Conservation (phyloP, 2,113 vertebrate genomes). For the Spheniscus mendiculus region DNA sequence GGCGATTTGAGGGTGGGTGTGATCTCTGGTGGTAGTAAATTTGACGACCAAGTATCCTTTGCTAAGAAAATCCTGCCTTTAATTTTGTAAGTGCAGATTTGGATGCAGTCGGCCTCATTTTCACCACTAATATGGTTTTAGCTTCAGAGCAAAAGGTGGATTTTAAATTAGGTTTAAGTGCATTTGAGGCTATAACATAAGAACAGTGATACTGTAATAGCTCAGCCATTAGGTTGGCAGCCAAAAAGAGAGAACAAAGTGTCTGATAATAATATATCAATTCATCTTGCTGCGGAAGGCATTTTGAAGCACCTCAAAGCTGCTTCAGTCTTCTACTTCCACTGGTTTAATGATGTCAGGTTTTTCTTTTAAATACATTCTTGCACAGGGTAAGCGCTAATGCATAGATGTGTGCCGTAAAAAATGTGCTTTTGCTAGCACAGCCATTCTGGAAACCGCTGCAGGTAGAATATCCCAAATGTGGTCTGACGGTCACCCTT, state of each 20-base stretch:
- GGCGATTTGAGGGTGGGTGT: not conserved
- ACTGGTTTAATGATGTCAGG: not conserved
- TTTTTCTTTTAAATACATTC: not conserved
- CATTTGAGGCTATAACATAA: slow-evolving; percentile 9
- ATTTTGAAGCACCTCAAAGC: not conserved
- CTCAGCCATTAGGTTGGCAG: slow-evolving; percentile 1
- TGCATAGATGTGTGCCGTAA: not conserved
- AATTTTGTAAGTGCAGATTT: slow-evolving; percentile 38
- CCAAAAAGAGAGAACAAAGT: slow-evolving; percentile 12
- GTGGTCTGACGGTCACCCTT: not conserved
- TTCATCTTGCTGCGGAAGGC: not conserved
- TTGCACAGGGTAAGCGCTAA: not conserved
- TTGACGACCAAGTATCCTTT: not conserved
- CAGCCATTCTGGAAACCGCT: not conserved
- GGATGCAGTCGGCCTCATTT: not conserved
- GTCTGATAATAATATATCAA: not conserved
- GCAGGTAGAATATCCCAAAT: not conserved
- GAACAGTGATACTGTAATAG: not conserved
- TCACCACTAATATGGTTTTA: not conserved
- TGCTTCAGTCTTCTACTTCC: not conserved
- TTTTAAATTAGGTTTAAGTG: slow-evolving; percentile 41
- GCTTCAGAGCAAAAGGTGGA: slow-evolving; percentile 35
- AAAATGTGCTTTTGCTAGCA: not conserved
- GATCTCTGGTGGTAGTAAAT: slow-evolving; percentile 6
- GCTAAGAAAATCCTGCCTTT: slow-evolving; percentile 1